A percentile compares a stretch with the other conserved stretches of the same genome.
Conservation (phyloP, 1,140 invertebrate genomes). For the Bursaphelenchus mucronatus region DNA sequence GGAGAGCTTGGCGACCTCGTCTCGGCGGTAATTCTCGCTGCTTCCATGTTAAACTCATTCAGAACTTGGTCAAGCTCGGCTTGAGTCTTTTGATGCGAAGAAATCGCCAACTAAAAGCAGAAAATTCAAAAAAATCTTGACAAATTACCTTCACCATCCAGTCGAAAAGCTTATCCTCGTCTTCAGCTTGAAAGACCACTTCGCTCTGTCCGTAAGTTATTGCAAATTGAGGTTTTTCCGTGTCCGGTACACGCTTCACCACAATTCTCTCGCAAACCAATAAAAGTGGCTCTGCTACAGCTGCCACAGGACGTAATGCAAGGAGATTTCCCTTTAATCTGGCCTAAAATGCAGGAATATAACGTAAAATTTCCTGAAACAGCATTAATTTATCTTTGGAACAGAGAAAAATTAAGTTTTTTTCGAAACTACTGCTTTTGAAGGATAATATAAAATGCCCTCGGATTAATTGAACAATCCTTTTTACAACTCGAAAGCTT, state of each 20-base stretch:
- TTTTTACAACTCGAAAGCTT: too few species aligned
- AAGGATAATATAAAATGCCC: too few species aligned
- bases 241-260: constrained; percentile 30
- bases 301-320: constrained; percentile 40
- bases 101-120: constrained; percentile 41
- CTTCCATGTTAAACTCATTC: constrained; percentile 22
- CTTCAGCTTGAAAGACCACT: constrained; percentile 21
- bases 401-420: too few species aligned
- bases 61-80: constrained; percentile 42
- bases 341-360: constrained; percentile 33
- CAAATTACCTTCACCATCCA: constrained; percentile 47
- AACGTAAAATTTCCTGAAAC: neutral
- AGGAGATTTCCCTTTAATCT: constrained; percentile 47
- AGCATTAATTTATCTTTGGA: too few species aligned
- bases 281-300: constrained; percentile 41
- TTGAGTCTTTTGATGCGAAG: constrained; percentile 43
- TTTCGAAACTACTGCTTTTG: too few species aligned
- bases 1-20: neutral
- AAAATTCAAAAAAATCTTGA: neutral
- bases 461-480: too few species aligned
- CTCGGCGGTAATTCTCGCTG: constrained; percentile 5
- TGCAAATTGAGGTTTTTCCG: constrained; percentile 15
- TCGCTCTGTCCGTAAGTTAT: constrained; percentile 38
- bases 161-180: constrained; percentile 39
- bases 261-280: constrained; percentile 46